Conservation (phyloP, 2,888 invertebrate species). For the Tipula lateralis region DNA sequence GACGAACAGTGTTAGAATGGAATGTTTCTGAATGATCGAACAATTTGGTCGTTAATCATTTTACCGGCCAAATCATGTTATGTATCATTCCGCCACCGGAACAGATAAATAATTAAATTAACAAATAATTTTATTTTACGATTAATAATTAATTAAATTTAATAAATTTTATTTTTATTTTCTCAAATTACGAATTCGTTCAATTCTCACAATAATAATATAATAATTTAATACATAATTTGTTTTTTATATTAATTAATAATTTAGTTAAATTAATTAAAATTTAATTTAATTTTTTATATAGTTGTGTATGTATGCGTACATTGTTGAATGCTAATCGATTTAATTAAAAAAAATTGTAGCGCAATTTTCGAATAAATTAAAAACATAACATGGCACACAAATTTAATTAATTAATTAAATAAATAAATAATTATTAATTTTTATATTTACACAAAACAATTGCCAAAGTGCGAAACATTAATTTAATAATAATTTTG, state of each 20-base stretch:
- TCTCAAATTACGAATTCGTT: neutral
- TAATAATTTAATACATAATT: neutral
- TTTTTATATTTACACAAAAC: neutral
- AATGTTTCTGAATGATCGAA: no score
- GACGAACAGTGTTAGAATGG: no score
- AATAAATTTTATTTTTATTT: neutral
- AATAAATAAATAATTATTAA: neutral
- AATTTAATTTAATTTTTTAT: neutral
- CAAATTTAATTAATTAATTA: neutral
- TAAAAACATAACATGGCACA: neutral
- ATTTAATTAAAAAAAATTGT: neutral
- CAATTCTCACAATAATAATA: neutral
- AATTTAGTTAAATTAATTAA: neutral
- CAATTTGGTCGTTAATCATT: no score
- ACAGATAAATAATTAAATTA: neutral
- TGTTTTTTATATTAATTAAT: neutral
- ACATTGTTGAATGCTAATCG: no score
- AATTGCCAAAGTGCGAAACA: neutral
- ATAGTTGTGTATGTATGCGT: no score
- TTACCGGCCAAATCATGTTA: no score
- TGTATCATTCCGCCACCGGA: no score
- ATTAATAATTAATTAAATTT: neutral
- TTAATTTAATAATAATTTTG: neutral
- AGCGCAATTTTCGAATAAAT: neutral
- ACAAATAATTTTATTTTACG: neutral